Evolutionary conservation across 2,113 vertebrate species (phyloP), one percentile per base, ranked within the genome.

Genomic region (Catagonus wagneri): DNA sequence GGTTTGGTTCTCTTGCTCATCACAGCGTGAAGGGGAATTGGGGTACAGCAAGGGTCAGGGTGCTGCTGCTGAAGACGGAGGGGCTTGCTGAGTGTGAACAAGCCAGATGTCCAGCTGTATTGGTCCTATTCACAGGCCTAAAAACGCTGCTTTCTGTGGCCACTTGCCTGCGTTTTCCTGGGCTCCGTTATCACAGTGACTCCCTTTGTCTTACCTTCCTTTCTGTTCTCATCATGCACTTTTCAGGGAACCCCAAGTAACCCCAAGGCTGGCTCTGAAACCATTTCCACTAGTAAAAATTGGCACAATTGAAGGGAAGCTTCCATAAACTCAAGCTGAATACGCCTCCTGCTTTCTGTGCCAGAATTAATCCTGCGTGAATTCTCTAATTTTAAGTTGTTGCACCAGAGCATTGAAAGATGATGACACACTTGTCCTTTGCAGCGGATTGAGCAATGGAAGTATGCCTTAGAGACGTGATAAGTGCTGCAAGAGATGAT

Each of bases 371-470:
- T 79, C 58, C 74, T 95, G 9, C 95, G 98, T 87, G 96, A 96
- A 69, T 96, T 97, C 88, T 93, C 19, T 44, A 60, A 54, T 91
- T 97, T 89, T 81, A 27, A 16, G 61, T 52, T 95, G 93, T 97
- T 98, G 96, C 97, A 97, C 95, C 97, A 96, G 75, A 95, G 56
- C 83, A 19, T 17, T 91, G 94, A 81, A 69, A 86, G 93, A 92
- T 98, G 83, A 86, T 96, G 80, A 63, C 89, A 97, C 1, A 7
- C 92, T 34, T 71, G 68, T 9, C 78, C 68, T 95, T 32, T 90
- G 89, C 78, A 97, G 72, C 78, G 50, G 96, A 63, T 98, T 97
- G 93, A 90, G 97, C 97, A 96, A 97, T 92, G 94, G 15, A 96
- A 95, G 95, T 83, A 94, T 72, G 96, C 96, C 97, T 97, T 81